These are phyloP conservation scores for Pandemis cinnamomeana DNA, from an alignment of 2,888 invertebrate genomes.

Conservation along the genomic window DNA sequence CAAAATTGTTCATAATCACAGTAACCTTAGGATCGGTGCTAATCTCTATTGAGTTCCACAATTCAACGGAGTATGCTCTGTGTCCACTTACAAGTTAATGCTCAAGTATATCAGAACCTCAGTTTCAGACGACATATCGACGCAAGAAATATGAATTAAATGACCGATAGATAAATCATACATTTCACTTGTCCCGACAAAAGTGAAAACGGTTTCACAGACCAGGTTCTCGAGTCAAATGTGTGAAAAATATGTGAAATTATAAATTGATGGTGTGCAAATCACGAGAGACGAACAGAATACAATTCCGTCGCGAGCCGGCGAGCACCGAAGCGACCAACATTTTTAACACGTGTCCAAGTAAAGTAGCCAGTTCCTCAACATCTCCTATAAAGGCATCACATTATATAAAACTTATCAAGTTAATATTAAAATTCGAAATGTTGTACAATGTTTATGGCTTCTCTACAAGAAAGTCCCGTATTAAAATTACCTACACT, in stretches of 20 bases:
- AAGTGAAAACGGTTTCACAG: neutral
- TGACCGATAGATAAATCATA: no score
- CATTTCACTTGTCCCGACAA: no score
- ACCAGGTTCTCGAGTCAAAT: neutral
- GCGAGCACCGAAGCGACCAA: slow-evolving; percentile 7
- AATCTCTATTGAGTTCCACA: no score
- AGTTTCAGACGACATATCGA: no score
- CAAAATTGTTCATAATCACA: no score
- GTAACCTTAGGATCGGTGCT: no score
- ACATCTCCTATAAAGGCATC: slow-evolving; percentile 40
- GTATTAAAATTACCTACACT: slow-evolving; percentile 22
- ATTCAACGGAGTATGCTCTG: no score
- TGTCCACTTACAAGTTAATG: no score
- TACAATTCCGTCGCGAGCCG: neutral
- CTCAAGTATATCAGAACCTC: no score
- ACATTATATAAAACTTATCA: slow-evolving; percentile 37
- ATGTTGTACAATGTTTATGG: slow-evolving; percentile 35
- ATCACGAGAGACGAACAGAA: neutral
- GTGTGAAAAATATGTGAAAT: no score
- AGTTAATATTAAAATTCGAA: slow-evolving; percentile 39
- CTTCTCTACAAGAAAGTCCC: slow-evolving; percentile 31
- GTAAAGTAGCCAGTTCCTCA: slow-evolving; percentile 29
- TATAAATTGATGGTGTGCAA: neutral
- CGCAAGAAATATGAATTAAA: no score
- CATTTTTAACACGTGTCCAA: slow-evolving; percentile 6